Evolutionary conservation across 2,797 vertebrate species (phyloP).

Genomic region (Platalea minor): DNA sequence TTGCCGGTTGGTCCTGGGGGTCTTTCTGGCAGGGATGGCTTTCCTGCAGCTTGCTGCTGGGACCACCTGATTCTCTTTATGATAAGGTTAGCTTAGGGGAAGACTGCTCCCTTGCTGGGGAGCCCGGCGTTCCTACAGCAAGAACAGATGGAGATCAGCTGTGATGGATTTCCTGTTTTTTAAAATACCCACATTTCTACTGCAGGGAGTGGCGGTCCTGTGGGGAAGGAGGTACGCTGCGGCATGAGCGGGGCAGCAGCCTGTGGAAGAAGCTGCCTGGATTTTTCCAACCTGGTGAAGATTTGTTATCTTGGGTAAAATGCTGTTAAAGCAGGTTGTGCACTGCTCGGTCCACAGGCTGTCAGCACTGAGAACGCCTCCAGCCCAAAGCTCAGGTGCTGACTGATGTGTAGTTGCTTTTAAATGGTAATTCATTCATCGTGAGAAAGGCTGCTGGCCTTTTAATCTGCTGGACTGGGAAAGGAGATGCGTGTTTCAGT

Average conservation of each 20-base stretch:
- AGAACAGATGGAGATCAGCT: neutral
- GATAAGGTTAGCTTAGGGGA: neutral
- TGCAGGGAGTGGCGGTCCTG: neutral
- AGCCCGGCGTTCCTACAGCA: neutral
- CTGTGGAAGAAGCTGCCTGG: neutral
- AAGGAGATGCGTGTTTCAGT: neutral
- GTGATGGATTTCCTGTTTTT: neutral
- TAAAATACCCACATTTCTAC: neutral
- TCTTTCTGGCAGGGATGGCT: neutral
- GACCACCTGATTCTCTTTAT: neutral
- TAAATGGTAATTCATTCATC: neutral
- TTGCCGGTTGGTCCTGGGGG: neutral
- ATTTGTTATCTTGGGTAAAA: neutral
- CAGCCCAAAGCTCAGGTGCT: accelerated
- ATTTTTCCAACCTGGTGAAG: neutral
- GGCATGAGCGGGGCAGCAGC: neutral
- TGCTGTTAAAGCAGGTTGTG: neutral
- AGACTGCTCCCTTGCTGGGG: neutral
- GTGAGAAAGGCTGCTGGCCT: neutral
- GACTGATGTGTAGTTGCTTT: accelerated
- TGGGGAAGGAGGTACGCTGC: neutral
- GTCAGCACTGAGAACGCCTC: neutral
- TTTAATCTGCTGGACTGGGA: neutral
- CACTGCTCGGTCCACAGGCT: accelerated
- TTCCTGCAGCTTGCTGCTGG: neutral